Evolutionary conservation across 2,797 vertebrate species (phyloP).

Genomic region (Sciurus vulgaris): DNA sequence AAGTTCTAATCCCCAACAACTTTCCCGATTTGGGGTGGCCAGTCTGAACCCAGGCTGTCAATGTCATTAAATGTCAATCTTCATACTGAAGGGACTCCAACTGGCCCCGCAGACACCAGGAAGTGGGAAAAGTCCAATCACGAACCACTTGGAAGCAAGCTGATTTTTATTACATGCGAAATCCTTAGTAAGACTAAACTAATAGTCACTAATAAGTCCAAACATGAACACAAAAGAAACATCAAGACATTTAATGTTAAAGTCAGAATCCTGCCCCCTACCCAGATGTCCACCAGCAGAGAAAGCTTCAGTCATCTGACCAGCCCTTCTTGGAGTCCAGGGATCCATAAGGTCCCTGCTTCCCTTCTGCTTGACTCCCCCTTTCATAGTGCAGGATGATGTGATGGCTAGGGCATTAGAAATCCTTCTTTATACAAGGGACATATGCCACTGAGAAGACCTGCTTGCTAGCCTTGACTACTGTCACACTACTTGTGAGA

Average conservation of each 20-base stretch:
- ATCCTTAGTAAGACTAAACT: not conserved
- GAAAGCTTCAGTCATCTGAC: not conserved
- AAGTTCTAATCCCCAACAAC: not conserved
- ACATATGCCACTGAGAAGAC: not conserved
- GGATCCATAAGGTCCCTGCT: not conserved
- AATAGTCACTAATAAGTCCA: not conserved
- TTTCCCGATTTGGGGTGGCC: not conserved
- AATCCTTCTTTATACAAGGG: not conserved
- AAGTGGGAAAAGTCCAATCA: constrained; percentile 12
- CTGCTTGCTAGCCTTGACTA: not conserved
- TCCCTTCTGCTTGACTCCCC: not conserved
- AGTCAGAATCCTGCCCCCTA: not conserved
- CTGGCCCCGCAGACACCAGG: not conserved
- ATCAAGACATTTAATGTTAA: not conserved
- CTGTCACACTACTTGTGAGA: not conserved
- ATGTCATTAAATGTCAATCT: not conserved
- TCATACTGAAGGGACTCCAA: not conserved
- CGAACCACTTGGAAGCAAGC: not conserved
- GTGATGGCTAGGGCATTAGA: not conserved
- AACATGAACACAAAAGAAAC: not conserved
- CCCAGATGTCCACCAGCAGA: not conserved
- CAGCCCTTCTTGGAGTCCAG: not conserved
- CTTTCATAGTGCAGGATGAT: not conserved
- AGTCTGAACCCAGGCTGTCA: not conserved
- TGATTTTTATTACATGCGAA: constrained; percentile 11